Evolutionary conservation across 2,797 vertebrate species (phyloP), one percentile per base, ranked within the genome.

Genomic region (Tenualosa thibaudeaui): DNA sequence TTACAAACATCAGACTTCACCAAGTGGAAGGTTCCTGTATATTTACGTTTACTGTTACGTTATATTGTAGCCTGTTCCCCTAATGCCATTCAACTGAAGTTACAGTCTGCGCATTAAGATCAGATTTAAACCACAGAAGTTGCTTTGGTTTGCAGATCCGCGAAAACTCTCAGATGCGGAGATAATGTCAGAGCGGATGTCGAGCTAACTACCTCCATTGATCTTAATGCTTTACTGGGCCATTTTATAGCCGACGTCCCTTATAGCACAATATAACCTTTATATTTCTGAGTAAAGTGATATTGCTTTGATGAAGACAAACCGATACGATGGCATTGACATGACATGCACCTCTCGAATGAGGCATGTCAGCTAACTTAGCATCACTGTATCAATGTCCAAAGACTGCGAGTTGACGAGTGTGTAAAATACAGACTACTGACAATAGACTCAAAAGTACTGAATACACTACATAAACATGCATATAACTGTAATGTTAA

Each of bases 341-440:
- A 19, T 78, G 71, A 78, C 40, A 75, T 17, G 17, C 31, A 78
- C 26, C 62, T 68, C 13, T 68, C 40, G 37, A 40, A 75, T 75
- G 40, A 71, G 68, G 15, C 5, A 78, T 78, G 15, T 43, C 71
- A 78, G 71, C 71, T 78, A 78, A 78, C 40, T 46, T 71, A 71
- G 65, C 65, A 71, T 71, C 71, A 78, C 17, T 43, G 37, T 78
- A 7, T 8, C 37, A 43, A 3, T 78, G 3, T 43, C 13, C 31
- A 31, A 75, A 43, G 71, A 78, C 37, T 78, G 26, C 12, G 12
- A 0, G 5, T 15, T 37, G 65, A 40, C 65, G 3, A 71, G 12
- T 10, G 26, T 26, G 12, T 10, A 71, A 78, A 40, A 46, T 78
- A 46, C 12, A 22, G 17, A 17, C 17, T 43, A 46, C 40, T 46